phyloP scores from a whole-genome alignment of 2,888 invertebrate species.

The Ochropleura leucogaster region DNA sequence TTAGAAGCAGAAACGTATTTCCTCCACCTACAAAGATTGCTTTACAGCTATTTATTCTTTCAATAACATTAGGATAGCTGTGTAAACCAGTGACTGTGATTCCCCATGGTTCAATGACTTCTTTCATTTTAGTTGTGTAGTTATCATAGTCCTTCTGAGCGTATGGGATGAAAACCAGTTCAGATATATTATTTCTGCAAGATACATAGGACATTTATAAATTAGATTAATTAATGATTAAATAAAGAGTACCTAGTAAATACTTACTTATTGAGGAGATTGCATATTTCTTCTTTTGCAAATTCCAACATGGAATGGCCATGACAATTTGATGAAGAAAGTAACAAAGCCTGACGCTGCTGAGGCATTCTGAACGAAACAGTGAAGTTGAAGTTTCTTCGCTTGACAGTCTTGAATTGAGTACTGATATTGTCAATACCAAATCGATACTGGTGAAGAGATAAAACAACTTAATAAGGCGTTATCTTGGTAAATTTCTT shows the following conservation, averaged over 20 bases:
- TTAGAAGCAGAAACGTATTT: constrained; percentile 94
- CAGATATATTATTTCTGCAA: constrained; percentile 92
- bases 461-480: constrained; percentile 59
- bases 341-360: constrained; percentile 90
- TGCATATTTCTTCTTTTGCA: constrained; percentile 91
- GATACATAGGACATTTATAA: constrained; percentile 21
- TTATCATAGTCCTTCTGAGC: constrained; percentile 92
- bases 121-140: constrained; percentile 91
- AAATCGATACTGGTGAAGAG: constrained; percentile 29
- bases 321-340: constrained; percentile 93
- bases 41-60: constrained; percentile 91
- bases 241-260: neutral
- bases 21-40: constrained; percentile 95
- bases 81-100: constrained; percentile 93
- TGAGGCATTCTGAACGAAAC: constrained; percentile 52
- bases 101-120: constrained; percentile 92
- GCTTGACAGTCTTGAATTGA: constrained; percentile 23
- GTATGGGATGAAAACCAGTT: constrained; percentile 94
- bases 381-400: constrained; percentile 23
- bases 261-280: constrained; percentile 91
- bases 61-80: constrained; percentile 87
- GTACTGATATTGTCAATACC: constrained; percentile 18
- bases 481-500: constrained; percentile 49
- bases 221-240: neutral
- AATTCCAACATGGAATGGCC: constrained; percentile 92